A percentile compares a stretch with the other conserved stretches of the same genome.
phyloP scores from a whole-genome alignment of 2,113 vertebrate genomes.

The Pomatostomus ruficeps region DNA sequence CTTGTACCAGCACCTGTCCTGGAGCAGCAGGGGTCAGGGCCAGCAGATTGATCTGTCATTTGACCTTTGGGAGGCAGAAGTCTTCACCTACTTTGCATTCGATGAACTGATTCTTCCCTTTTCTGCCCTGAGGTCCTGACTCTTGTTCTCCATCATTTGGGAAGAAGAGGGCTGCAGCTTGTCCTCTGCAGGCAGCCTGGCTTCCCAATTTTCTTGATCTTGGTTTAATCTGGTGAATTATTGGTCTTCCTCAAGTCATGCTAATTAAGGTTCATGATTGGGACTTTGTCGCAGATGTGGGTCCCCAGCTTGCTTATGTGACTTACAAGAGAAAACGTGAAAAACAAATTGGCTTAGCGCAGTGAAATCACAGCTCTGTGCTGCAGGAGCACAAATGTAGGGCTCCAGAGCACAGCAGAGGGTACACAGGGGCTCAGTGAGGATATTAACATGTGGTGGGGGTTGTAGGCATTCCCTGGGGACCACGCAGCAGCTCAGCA shows the following conservation, averaged over 20 bases:
- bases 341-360: neutral
- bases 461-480: neutral
- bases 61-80: slow-evolving; percentile 34
- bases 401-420: neutral
- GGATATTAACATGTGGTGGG: accelerated
- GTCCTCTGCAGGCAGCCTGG: neutral
- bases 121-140: neutral
- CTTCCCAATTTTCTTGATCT: neutral
- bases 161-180: neutral
- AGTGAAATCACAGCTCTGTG: neutral
- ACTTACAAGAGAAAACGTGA: neutral
- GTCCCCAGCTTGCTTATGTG: neutral
- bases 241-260: neutral
- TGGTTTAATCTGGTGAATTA: neutral
- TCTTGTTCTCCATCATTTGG: neutral
- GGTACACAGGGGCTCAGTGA: neutral
- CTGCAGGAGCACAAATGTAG: neutral
- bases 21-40: neutral
- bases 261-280: neutral
- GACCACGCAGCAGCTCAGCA: accelerated
- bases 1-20: neutral
- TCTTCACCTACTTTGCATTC: slow-evolving; percentile 8
- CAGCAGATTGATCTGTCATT: neutral
- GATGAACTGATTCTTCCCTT: slow-evolving; percentile 37
- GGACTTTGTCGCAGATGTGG: neutral